Base-by-base conservation (phyloP, 1,140 invertebrate species). In the Drosophila novamexicana region DNA sequence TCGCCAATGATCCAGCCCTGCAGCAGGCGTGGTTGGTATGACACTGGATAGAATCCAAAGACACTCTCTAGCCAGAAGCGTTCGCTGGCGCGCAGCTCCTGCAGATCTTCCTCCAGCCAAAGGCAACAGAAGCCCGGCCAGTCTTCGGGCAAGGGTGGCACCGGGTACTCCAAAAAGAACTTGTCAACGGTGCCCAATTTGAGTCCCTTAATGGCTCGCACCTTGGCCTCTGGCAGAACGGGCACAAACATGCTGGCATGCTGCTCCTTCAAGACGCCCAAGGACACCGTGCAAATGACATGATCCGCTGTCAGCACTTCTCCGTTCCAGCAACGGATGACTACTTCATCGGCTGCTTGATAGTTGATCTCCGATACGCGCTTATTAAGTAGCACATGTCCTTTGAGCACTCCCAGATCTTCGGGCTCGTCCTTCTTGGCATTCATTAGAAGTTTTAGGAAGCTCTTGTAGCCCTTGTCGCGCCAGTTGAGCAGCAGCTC, bases 161-260 rank as follows among this genome's bases (percentile, higher is more conserved):
- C 84, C 1, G 93, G 82, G 75, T 95, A 97, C 85, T 95, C 94
- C 16, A 97, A 79, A 76, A 96, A 97, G 56, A 98, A 94, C 92
- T 97, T 97, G 81, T 96, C 94, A 1, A 97, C 94, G 1, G 95
- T 94, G 40, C 96, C 96, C 72, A 96, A 94, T 10, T 94, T 94
- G 1, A 97, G 90, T n/a, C 93, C 94, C 86, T 95, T 92, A 18
- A 96, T 96, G 0, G 94, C 93, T 37, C 93, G 92, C 1, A 94
- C 77, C 93, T 96, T 96, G 7, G 94, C 83, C 14, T 86, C 57
- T 0, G 95, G 94, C 37, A 96, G 79, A 12, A 92, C 75, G 1
- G 95, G 95, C n/a, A 91, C 92, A 84, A 96, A 96, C 6, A 96
- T 77, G 22, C 91, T 75, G 4, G 77, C 62, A 79, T 95, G 93